Base-by-base conservation (phyloP, 2,797 vertebrate species). In the Merluccius polli region DNA sequence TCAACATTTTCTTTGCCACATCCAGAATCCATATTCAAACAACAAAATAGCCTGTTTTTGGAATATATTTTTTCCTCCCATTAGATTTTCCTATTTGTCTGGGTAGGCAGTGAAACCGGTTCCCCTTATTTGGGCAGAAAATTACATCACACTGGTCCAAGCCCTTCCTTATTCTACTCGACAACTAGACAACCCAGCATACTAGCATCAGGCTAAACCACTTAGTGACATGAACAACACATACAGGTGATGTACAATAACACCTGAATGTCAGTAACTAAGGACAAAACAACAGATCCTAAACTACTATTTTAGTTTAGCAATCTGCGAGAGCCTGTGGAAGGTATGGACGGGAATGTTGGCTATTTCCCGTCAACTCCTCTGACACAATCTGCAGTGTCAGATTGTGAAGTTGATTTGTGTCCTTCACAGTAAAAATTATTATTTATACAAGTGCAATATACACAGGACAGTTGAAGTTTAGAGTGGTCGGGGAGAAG, bases 381-480 rank as follows among this genome's bases (percentile, higher is more conserved):
- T 74, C 44, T 11, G 73, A 71, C 73, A 44, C 35, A 75, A 36
- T 69, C 15, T 24, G 24, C 71, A 12, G 70, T 68, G 71, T 75
- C 71, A 33, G 63, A 35, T 52, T 18, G 72, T n/a, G 59, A 70
- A 70, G 76, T 65, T 16, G 71, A 52, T 24, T 44, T 76, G 67
- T 32, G 79, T 85, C 78, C 24, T 71, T 77, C 38, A 90, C 83
- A 80, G 78, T 73, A 35, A 78, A 74, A 65, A 87, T 86, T 83
- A 85, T 77, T 91, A 92, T 91, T 89, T 92, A 91, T 87, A 92
- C 65, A 73, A 78, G 84, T 86, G 83, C 41, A 31, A 84, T 74
- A 78, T 18, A 82, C 81, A 79, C 75, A 75, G 63, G 83, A 83
- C 77, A 69, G 83, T 52, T 72, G 73, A 78, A 77, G 73, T 72